Evolutionary conservation across 2,888 invertebrate species (phyloP).

Genomic region (Drosophila histrio): DNA sequence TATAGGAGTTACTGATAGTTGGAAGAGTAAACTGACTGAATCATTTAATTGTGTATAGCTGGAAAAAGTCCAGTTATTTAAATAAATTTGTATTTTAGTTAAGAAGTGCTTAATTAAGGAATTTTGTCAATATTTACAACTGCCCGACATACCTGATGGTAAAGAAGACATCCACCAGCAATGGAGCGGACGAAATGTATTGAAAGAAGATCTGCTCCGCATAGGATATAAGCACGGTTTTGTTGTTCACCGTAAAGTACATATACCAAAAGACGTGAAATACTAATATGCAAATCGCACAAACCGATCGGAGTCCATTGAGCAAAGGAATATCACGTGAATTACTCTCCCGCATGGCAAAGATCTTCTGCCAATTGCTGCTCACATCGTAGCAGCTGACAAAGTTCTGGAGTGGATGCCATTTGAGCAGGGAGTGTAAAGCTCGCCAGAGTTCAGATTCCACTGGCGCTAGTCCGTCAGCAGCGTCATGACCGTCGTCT

Average conservation of each 20-base stretch:
- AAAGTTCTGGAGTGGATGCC: constrained; percentile 64
- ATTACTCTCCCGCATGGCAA: constrained; percentile 61
- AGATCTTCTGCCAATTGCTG: constrained; percentile 73
- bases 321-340: constrained; percentile 82
- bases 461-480: constrained; percentile 55
- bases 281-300: constrained; percentile 82
- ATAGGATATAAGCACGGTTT: constrained; percentile 81
- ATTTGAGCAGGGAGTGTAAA: constrained; percentile 52
- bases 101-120: too few species aligned
- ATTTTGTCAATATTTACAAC: too few species aligned
- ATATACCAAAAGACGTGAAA: constrained; percentile 84
- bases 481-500: constrained; percentile 19
- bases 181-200: constrained; percentile 82
- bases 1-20: too few species aligned
- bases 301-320: constrained; percentile 83
- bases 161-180: constrained; percentile 84
- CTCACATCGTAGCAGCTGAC: constrained; percentile 82
- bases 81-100: too few species aligned
- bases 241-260: constrained; percentile 84
- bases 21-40: too few species aligned
- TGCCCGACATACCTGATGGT: constrained; percentile 83
- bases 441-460: constrained; percentile 65
- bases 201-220: constrained; percentile 82
- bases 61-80: too few species aligned
- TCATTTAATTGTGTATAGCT: too few species aligned